A percentile compares a stretch with the other conserved stretches of the same genome.
These are phyloP conservation scores for Leptinotarsa rubiginosa DNA, from an alignment of 2,888 invertebrate species.

Conservation along the genomic window DNA sequence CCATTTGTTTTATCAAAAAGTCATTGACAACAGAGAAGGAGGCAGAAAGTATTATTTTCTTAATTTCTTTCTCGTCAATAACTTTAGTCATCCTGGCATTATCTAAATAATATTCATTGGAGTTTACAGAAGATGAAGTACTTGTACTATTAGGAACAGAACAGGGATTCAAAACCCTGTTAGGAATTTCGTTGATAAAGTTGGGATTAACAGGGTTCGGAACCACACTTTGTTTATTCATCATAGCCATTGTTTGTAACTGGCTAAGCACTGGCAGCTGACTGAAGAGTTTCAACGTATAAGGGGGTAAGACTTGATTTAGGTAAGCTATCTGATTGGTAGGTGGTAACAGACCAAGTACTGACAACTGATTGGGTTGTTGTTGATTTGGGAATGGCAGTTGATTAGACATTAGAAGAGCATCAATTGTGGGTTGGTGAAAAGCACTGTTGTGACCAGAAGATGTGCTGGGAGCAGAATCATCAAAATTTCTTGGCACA, in stretches of 20 bases:
- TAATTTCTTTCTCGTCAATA: conserved; percentile 25
- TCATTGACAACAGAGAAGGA: conserved; percentile 21
- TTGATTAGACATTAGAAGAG: background rate
- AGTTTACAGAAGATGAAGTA: background rate
- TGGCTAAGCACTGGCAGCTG: background rate
- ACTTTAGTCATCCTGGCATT: conserved; percentile 16
- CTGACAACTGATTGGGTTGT: background rate
- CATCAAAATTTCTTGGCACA: background rate
- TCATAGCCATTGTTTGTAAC: background rate
- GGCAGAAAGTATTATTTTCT: conserved; percentile 34
- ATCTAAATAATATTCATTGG: background rate
- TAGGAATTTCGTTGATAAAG: background rate
- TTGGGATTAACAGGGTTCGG: background rate
- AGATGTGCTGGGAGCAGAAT: background rate
- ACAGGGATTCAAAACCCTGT: conserved; percentile 1
- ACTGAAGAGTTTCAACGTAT: background rate
- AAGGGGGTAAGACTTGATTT: background rate
- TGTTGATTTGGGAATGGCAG: background rate
- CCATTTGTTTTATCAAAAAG: conserved; percentile 36
- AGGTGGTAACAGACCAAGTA: background rate
- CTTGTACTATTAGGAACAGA: background rate
- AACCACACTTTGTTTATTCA: background rate
- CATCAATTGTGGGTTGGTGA: background rate
- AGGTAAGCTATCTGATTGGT: background rate
- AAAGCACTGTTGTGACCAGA: background rate